Evolutionary conservation across 2,113 vertebrate genomes (phyloP).

Genomic region (Sprattus sprattus): DNA sequence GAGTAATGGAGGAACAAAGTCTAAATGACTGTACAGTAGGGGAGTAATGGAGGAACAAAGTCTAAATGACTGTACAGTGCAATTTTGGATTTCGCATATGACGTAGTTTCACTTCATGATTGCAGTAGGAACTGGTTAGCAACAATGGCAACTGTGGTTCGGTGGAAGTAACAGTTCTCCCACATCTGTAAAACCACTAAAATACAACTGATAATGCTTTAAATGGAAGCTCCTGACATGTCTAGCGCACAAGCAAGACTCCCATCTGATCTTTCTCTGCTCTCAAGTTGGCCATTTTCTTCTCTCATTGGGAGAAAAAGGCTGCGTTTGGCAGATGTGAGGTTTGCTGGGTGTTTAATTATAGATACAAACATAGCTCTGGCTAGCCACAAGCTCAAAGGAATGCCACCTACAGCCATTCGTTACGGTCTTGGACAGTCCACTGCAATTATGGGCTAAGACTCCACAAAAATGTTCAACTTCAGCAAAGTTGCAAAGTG

Average conservation of each 20-base stretch:
- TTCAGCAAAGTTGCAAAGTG: not conserved
- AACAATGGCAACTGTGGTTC: not conserved
- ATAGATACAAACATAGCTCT: slow-evolving; percentile 42
- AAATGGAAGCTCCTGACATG: not conserved
- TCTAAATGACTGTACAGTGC: too few relatives aligned
- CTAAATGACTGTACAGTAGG: too few relatives aligned
- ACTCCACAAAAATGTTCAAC: not conserved
- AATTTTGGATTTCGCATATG: not conserved
- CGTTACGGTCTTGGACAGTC: not conserved
- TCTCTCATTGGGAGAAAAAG: not conserved
- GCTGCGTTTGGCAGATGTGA: slow-evolving; percentile 32
- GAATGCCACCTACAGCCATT: slow-evolving; percentile 14
- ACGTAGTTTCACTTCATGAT: not conserved
- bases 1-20: too few relatives aligned
- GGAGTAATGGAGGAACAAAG: too few relatives aligned
- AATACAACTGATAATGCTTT: not conserved
- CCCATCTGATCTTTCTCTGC: not conserved
- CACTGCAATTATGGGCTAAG: slow-evolving; percentile 6
- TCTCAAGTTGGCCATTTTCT: not conserved
- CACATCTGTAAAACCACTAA: not conserved
- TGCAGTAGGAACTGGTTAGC: not conserved
- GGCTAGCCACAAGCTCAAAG: slow-evolving; percentile 28
- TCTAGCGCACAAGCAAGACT: not conserved
- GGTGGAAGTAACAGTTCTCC: not conserved
- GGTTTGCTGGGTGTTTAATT: slow-evolving; percentile 41